Evolutionary conservation across 2,113 vertebrate species (phyloP).

Genomic region (Galemys pyrenaicus): DNA sequence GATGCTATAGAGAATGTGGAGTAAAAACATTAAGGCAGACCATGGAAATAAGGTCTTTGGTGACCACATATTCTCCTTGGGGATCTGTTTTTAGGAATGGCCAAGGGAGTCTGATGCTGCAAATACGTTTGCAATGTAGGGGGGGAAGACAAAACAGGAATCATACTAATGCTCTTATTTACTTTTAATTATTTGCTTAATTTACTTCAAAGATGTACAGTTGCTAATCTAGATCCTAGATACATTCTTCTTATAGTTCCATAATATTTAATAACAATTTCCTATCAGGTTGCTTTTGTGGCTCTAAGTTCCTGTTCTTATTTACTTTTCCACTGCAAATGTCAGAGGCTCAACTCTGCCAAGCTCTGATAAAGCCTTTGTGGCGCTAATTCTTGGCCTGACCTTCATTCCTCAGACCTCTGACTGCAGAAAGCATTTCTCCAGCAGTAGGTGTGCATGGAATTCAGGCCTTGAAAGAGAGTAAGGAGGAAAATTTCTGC

Average conservation of each 20-base stretch:
- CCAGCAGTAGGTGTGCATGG: neutral
- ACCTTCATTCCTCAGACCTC: neutral
- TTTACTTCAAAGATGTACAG: neutral
- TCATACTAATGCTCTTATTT: neutral
- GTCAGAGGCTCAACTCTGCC: constrained; percentile 24
- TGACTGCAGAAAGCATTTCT: neutral
- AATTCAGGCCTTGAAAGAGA: neutral
- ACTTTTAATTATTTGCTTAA: neutral
- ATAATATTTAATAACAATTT: neutral
- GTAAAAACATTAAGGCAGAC: neutral
- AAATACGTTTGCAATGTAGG: neutral
- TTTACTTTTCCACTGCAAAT: constrained; percentile 49
- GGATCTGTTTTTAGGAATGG: neutral
- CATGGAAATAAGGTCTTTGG: neutral
- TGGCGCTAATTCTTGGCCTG: neutral
- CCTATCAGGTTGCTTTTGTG: neutral
- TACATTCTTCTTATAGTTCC: neutral
- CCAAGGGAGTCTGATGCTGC: neutral
- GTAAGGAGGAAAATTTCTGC: neutral
- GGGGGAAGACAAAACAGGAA: neutral
- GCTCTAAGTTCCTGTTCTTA: constrained; percentile 1
- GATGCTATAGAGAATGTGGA: neutral
- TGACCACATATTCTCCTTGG: neutral
- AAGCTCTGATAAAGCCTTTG: constrained; percentile 22
- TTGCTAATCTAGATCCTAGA: neutral